These are phyloP conservation scores for Hanleya hanleyi DNA, from an alignment of 2,888 invertebrate species.

Conservation along the genomic window DNA sequence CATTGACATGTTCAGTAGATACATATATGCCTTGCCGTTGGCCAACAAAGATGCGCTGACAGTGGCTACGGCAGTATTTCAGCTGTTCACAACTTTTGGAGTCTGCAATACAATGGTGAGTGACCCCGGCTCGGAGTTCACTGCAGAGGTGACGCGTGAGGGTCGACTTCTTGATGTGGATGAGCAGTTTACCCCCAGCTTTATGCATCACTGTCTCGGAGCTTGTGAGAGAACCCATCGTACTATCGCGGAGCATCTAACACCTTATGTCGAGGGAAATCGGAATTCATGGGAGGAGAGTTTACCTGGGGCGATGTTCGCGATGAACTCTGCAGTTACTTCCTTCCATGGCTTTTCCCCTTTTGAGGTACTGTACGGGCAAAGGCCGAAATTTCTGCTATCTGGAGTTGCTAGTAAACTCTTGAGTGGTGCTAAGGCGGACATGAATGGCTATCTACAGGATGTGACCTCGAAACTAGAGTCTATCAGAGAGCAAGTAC, in stretches of 20 bases:
- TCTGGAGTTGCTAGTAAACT: neutral
- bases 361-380: conserved; percentile 18
- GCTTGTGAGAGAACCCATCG: conserved; percentile 33
- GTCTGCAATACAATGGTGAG: conserved; percentile 32
- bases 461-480: neutral
- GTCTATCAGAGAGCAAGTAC: neutral
- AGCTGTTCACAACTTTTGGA: conserved; percentile 31
- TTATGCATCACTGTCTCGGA: conserved; percentile 37
- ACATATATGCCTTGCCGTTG: conserved; percentile 24
- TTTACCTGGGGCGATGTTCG: conserved; percentile 24
- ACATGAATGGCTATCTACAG: conserved; percentile 10
- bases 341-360: conserved; percentile 17
- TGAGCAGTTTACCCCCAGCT: conserved; percentile 34
- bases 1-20: conserved; percentile 34
- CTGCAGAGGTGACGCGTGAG: conserved; percentile 28
- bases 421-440: neutral
- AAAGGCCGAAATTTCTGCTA: conserved; percentile 22
- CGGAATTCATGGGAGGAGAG: conserved; percentile 21
- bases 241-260: conserved; percentile 28
- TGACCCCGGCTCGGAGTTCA: conserved; percentile 37
- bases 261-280: conserved; percentile 21
- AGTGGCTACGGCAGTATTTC: conserved; percentile 25
- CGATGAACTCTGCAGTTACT: conserved; percentile 26
- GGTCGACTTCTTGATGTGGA: conserved; percentile 26
- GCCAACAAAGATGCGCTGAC: conserved; percentile 33